A percentile compares a stretch with the other conserved stretches of the same genome.
These are phyloP conservation scores for Atta colombica DNA, from an alignment of 1,140 invertebrate species.

Conservation along the genomic window DNA sequence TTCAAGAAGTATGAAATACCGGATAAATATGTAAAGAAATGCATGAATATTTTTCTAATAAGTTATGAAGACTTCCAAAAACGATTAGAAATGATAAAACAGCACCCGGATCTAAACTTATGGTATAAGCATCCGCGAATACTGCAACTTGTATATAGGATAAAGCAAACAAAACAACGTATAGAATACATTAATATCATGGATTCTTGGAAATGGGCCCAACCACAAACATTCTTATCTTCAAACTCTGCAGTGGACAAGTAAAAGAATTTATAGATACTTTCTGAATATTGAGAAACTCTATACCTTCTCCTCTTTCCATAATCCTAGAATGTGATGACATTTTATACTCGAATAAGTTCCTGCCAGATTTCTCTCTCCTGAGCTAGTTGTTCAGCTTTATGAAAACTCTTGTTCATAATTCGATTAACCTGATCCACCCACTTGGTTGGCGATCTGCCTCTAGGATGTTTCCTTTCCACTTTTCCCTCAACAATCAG, in stretches of 20 bases:
- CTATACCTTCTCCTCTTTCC: no score
- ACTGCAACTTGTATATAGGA: conserved; percentile 86
- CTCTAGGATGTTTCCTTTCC: no score
- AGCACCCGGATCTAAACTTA: conserved; percentile 85
- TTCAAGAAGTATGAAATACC: conserved; percentile 85
- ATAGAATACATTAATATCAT: conserved; percentile 83
- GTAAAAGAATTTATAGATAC: conserved; percentile 50
- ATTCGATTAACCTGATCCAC: no score
- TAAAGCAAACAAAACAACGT: conserved; percentile 84
- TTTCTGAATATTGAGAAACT: background rate
- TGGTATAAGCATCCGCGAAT: conserved; percentile 86
- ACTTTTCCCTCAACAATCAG: no score
- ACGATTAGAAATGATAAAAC: conserved; percentile 84
- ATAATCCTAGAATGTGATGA: no score
- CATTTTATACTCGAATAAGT: no score
- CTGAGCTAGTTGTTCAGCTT: no score
- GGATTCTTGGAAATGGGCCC: conserved; percentile 84
- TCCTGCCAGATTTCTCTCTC: no score
- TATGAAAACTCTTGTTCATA: no score
- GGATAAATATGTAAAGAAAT: conserved; percentile 81
- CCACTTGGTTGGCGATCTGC: no score
- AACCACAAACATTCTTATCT: conserved; percentile 84
- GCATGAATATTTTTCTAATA: conserved; percentile 85
- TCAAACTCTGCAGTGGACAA: conserved; percentile 82
- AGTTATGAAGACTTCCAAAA: conserved; percentile 82